Evolutionary conservation across 2,797 vertebrate genomes (phyloP).

Genomic region (Ambastaia sidthimunki): DNA sequence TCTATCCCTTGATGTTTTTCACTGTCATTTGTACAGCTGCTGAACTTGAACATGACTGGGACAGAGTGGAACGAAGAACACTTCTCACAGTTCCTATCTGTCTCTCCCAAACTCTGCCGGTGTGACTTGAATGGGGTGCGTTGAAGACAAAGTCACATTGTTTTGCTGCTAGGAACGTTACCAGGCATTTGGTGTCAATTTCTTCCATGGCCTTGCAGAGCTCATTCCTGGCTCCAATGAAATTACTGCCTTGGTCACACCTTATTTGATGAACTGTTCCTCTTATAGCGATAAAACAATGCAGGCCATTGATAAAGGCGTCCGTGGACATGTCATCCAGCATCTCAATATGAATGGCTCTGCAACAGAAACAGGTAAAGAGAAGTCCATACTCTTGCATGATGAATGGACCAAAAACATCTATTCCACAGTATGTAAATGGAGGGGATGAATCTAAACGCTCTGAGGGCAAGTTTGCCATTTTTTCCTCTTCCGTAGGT

Average conservation of each 20-base stretch:
- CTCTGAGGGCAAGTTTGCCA: not conserved
- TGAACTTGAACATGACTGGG: too few species aligned
- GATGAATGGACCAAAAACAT: not conserved
- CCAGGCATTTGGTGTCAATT: not conserved
- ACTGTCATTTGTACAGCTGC: too few species aligned
- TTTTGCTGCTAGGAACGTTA: not conserved
- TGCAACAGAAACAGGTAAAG: constrained; percentile 27
- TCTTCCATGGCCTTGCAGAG: not conserved
- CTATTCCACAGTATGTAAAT: not conserved
- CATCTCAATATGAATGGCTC: constrained; percentile 10
- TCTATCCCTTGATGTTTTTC: too few species aligned
- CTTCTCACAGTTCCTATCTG: not conserved
- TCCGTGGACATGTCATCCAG: constrained; percentile 32
- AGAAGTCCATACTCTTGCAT: not conserved
- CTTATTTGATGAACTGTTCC: constrained; percentile 11
- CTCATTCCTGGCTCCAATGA: not conserved
- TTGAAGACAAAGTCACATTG: constrained; percentile 1
- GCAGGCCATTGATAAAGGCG: constrained; percentile 18
- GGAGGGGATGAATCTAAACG: not conserved
- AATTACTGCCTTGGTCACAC: not conserved
- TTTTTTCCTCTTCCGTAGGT: constrained; percentile 4
- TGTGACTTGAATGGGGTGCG: not conserved
- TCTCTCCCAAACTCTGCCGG: not conserved
- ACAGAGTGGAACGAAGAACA: not conserved
- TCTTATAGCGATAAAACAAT: constrained; percentile 19